Percentiles rank a stretch among this genome's conserved stretches.
Evolutionary conservation across 2,113 vertebrate species (phyloP).

Genomic region (Pitta sordida): DNA sequence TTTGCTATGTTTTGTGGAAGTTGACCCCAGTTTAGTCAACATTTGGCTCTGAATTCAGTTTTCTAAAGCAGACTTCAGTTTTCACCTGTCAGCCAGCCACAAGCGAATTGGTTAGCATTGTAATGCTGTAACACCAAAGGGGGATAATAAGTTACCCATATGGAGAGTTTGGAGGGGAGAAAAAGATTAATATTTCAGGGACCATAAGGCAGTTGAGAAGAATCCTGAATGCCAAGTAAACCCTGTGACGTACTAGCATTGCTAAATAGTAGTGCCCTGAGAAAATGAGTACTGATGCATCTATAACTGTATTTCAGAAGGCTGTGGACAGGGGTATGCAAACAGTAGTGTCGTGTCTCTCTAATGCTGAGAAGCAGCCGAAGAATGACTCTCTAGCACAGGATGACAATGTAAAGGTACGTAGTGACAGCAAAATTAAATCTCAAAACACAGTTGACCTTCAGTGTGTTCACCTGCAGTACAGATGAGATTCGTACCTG

Average conservation of each 20-base stretch:
- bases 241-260: not conserved
- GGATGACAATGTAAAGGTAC: slow-evolving; percentile 75
- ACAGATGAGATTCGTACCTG: not conserved
- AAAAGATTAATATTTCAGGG: not conserved
- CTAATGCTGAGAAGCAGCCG: slow-evolving; percentile 71
- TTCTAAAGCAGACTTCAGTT: not conserved
- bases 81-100: not conserved
- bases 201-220: not conserved
- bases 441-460: not conserved
- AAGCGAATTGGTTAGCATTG: not conserved
- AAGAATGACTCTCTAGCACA: slow-evolving; percentile 68
- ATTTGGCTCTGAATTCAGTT: not conserved
- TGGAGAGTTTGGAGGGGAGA: not conserved
- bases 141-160: not conserved
- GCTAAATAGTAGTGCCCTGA: not conserved
- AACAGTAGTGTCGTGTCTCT: slow-evolving; percentile 75
- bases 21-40: not conserved
- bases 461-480: fast-evolving
- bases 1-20: not conserved
- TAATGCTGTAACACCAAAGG: not conserved
- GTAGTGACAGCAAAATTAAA: not conserved
- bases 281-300: not conserved
- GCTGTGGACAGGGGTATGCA: slow-evolving; percentile 79
- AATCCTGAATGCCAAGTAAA: not conserved
- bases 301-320: slow-evolving; percentile 74